Evolutionary conservation across 2,113 vertebrate species (phyloP).

Genomic region (Hippocampus zosterae): DNA sequence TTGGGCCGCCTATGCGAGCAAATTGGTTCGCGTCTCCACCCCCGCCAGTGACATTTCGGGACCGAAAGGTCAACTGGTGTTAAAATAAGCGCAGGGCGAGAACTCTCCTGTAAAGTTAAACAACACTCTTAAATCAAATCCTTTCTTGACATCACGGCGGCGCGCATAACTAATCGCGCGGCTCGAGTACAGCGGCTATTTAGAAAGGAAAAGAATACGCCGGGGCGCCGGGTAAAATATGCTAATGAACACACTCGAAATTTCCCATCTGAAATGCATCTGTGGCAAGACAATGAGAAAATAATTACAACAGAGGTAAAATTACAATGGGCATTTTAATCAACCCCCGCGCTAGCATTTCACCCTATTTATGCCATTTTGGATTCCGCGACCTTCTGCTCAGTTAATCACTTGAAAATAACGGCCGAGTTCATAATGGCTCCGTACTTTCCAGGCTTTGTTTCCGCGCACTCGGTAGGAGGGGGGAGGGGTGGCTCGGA

Average conservation of each 20-base stretch:
- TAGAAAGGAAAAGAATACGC: slow-evolving; percentile 59
- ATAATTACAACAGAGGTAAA: slow-evolving; percentile 81
- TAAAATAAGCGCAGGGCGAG: slow-evolving; percentile 7
- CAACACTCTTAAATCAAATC: slow-evolving; percentile 8
- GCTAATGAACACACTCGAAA: slow-evolving; percentile 75
- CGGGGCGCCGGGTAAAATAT: slow-evolving; percentile 67
- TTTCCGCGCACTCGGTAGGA: slow-evolving; percentile 58
- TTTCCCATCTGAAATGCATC: slow-evolving; percentile 77
- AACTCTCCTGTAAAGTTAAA: neutral
- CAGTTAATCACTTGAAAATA: slow-evolving; percentile 85
- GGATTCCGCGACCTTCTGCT: slow-evolving; percentile 78
- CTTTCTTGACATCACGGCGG: slow-evolving; percentile 28
- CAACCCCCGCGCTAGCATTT: slow-evolving; percentile 77
- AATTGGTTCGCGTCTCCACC: no score
- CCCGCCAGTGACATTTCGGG: neutral
- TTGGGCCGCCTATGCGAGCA: no score
- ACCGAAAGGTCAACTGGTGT: slow-evolving; percentile 9
- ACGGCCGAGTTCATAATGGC: slow-evolving; percentile 71
- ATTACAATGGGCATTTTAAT: slow-evolving; percentile 80
- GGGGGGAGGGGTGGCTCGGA: slow-evolving; percentile 21
- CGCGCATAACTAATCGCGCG: slow-evolving; percentile 63
- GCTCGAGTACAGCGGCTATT: slow-evolving; percentile 64
- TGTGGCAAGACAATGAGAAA: slow-evolving; percentile 77
- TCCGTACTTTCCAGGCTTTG: slow-evolving; percentile 65
- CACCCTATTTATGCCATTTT: slow-evolving; percentile 80